Conservation (phyloP, 2,888 invertebrate genomes). For the Thera obeliscata region DNA sequence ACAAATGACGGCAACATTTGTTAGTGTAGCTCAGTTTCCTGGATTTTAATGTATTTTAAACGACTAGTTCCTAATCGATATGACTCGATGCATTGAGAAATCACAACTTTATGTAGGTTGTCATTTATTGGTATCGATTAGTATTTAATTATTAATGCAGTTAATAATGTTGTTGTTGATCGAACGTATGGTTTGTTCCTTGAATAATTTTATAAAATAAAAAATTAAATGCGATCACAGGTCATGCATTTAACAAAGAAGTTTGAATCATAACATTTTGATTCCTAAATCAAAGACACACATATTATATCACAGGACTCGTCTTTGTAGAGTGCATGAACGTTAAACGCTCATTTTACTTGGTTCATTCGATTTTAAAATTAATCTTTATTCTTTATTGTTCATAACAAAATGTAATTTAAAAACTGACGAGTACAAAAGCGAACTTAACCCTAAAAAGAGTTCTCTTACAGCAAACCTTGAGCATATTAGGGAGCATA, state of each 20-base stretch:
- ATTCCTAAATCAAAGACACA: neutral
- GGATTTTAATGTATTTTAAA: neutral
- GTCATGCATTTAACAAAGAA: neutral
- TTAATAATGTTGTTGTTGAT: conserved; percentile 22
- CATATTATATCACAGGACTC: neutral
- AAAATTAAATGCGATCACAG: conserved; percentile 2
- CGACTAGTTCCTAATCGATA: neutral
- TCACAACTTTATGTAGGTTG: conserved; percentile 4
- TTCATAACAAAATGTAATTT: too few relatives aligned
- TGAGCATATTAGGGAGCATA: too few relatives aligned
- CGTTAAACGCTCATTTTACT: too few relatives aligned
- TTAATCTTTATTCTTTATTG: too few relatives aligned
- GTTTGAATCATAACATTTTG: neutral
- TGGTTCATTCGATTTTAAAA: too few relatives aligned
- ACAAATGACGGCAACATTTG: too few relatives aligned
- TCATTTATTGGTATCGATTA: conserved; percentile 17
- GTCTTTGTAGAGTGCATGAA: neutral
- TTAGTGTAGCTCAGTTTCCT: too few relatives aligned
- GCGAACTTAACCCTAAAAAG: too few relatives aligned
- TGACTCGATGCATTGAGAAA: conserved; percentile 5
- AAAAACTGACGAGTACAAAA: too few relatives aligned
- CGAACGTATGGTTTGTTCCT: conserved; percentile 17
- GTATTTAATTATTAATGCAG: conserved; percentile 20
- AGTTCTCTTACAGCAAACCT: too few relatives aligned
- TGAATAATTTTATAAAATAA: conserved; percentile 14